A percentile compares a stretch with the other conserved stretches of the same genome.
Conservation (phyloP, 2,888 invertebrate genomes). For the Gymnocheta viridis region DNA sequence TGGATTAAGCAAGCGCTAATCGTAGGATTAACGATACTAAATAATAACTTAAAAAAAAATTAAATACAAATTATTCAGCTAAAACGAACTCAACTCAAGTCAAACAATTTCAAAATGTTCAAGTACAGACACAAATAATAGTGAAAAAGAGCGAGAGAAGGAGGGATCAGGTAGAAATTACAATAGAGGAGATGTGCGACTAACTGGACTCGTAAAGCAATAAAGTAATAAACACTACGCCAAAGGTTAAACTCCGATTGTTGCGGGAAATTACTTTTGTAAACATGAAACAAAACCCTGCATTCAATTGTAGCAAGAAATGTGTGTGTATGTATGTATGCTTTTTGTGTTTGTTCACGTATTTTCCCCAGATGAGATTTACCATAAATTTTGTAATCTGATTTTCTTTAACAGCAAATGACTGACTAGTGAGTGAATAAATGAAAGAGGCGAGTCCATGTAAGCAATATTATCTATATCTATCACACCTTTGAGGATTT, state of each 20-base stretch:
- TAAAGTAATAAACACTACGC: slow-evolving; percentile 26
- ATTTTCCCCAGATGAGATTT: slow-evolving; percentile 29
- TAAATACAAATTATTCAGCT: slow-evolving; percentile 22
- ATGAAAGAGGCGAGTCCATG: slow-evolving; percentile 35
- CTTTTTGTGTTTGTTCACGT: background rate
- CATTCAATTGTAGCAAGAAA: background rate
- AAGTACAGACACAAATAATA: background rate
- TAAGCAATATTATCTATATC: slow-evolving; percentile 29
- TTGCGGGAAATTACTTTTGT: slow-evolving; percentile 55
- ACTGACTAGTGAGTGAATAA: background rate
- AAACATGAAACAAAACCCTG: slow-evolving; percentile 23
- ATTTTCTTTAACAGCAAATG: background rate
- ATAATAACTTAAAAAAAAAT: slow-evolving; percentile 22
- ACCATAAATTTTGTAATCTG: slow-evolving; percentile 29
- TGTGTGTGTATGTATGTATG: no score
- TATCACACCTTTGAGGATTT: slow-evolving; percentile 43
- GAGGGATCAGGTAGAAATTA: slow-evolving; percentile 34
- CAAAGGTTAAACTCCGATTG: slow-evolving; percentile 47
- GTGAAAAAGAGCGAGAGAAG: no score
- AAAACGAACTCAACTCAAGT: background rate
- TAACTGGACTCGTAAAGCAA: background rate
- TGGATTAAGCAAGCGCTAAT: slow-evolving; percentile 37
- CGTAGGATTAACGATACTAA: slow-evolving; percentile 28
- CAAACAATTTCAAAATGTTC: background rate
- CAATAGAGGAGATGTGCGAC: background rate